Conservation (phyloP, 2,797 vertebrate genomes). For the Esox lucius region DNA sequence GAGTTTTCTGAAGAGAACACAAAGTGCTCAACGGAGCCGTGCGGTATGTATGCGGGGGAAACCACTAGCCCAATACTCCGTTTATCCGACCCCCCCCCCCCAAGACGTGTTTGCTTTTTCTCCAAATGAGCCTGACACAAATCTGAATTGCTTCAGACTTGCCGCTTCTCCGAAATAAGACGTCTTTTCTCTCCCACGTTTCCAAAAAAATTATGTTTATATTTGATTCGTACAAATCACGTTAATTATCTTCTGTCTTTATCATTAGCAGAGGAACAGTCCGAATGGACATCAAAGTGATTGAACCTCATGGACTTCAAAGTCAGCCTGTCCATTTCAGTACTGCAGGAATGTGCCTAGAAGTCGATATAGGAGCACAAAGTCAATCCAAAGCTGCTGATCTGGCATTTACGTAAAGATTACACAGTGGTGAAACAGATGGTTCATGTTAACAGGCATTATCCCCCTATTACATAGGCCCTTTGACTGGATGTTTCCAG, state of each 20-base stretch:
- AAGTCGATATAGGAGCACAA: constrained; percentile 10
- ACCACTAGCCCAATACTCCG: background rate
- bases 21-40: background rate
- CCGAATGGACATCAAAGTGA: background rate
- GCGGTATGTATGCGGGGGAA: background rate
- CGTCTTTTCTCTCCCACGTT: background rate
- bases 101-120: background rate
- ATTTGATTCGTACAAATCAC: background rate
- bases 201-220: background rate
- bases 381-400: constrained; percentile 11
- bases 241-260: background rate
- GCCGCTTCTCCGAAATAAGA: background rate
- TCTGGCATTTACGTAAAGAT: constrained; percentile 8
- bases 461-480: background rate
- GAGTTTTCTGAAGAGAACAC: constrained; percentile 20
- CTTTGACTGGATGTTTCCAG: background rate
- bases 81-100: background rate
- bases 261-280: background rate
- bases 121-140: background rate
- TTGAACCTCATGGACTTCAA: background rate
- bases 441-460: constrained; percentile 1
- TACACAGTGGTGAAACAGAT: background rate
- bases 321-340: background rate
- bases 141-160: background rate
- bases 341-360: background rate